phyloP scores from a whole-genome alignment of 2,888 invertebrate species.

The Neoitamus cyanurus region DNA sequence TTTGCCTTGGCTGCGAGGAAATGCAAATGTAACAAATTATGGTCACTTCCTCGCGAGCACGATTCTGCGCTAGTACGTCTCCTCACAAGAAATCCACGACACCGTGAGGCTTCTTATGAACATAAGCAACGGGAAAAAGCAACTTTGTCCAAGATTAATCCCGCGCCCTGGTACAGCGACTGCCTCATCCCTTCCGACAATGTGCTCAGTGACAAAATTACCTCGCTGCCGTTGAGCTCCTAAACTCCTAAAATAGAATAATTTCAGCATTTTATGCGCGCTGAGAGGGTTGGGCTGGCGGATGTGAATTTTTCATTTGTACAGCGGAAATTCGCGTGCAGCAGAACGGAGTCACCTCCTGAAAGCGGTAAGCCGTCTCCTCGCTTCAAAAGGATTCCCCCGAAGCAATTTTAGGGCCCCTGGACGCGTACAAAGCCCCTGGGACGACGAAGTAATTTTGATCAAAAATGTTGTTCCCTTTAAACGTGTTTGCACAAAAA shows the following conservation, averaged over 20 bases:
- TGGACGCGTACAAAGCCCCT: neutral
- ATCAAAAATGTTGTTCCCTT: neutral
- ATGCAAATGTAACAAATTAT: neutral
- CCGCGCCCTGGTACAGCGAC: neutral
- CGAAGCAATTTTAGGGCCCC: no score
- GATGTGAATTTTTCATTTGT: neutral
- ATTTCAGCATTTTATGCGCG: neutral
- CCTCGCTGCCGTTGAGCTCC: neutral
- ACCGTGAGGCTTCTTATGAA: neutral
- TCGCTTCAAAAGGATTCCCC: no score
- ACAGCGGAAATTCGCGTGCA: neutral
- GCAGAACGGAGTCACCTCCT: neutral
- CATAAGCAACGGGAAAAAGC: neutral
- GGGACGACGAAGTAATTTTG: neutral
- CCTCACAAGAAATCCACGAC: neutral
- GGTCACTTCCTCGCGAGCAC: neutral
- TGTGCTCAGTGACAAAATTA: neutral
- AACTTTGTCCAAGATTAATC: neutral
- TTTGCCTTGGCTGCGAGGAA: neutral
- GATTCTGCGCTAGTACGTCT: neutral
- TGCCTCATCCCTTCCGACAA: neutral
- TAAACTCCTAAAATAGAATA: neutral
- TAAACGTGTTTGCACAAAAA: neutral
- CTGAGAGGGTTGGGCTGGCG: neutral
- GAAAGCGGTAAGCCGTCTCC: no score